Conservation (phyloP, 2,113 vertebrate species). For the Plestiodon gilberti region DNA sequence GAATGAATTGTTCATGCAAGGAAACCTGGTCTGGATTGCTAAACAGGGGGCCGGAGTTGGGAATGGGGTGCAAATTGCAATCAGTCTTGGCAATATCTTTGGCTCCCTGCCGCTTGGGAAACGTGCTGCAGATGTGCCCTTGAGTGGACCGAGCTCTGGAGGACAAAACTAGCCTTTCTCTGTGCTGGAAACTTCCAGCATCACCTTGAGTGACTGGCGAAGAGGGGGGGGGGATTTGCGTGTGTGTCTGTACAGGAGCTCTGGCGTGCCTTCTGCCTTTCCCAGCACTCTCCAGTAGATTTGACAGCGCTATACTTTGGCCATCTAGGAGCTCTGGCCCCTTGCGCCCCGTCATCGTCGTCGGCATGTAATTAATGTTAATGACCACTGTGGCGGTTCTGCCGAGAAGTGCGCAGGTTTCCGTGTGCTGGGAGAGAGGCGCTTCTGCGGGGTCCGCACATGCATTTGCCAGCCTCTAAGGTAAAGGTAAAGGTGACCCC, state of each 20-base stretch:
- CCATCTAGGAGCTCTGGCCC: conserved; percentile 22
- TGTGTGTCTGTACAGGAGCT: conserved; percentile 13
- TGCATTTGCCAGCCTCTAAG: too few relatives aligned
- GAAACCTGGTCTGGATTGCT: background rate
- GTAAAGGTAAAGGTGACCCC: too few relatives aligned
- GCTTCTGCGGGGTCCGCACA: conserved; percentile 55
- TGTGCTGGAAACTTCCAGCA: background rate
- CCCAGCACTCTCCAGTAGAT: background rate
- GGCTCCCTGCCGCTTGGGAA: too few relatives aligned
- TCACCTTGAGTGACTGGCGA: background rate
- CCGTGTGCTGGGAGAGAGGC: conserved; percentile 58
- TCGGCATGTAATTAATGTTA: conserved; percentile 77
- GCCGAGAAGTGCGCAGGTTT: conserved; percentile 56
- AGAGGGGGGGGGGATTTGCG: background rate
- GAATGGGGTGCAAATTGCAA: background rate
- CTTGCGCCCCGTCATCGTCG: conserved; percentile 43
- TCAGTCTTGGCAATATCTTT: background rate
- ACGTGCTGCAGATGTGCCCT: background rate
- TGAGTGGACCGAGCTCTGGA: background rate
- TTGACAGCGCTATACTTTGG: conserved; percentile 36
- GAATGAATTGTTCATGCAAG: background rate
- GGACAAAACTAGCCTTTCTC: background rate
- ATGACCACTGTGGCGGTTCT: conserved; percentile 68
- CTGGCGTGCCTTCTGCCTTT: conserved; percentile 4
- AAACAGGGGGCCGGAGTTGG: background rate